These are phyloP conservation scores for Indicator maculatus DNA, from an alignment of 2,113 vertebrate genomes.

Conservation along the genomic window DNA sequence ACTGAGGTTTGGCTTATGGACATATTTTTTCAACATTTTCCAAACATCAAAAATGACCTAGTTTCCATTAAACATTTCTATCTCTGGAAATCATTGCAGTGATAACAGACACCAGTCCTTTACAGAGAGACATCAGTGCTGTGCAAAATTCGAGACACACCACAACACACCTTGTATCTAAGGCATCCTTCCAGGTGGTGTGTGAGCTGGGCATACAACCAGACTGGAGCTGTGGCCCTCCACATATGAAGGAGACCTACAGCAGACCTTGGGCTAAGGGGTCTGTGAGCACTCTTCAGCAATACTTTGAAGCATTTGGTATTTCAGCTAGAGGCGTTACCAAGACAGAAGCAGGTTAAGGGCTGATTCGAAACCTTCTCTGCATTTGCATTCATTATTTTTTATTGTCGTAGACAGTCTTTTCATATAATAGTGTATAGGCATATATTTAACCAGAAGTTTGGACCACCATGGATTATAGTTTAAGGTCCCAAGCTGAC, in stretches of 20 bases:
- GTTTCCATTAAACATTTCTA: background rate
- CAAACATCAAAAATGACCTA: background rate
- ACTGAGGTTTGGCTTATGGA: background rate
- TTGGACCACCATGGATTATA: background rate
- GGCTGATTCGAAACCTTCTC: background rate
- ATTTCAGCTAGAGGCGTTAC: background rate
- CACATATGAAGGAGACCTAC: background rate
- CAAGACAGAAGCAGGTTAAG: background rate
- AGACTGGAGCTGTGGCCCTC: background rate
- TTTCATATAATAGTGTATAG: background rate
- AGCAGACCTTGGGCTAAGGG: background rate
- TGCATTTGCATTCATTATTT: background rate
- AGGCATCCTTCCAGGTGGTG: background rate
- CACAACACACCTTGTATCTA: background rate
- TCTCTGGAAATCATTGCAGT: background rate
- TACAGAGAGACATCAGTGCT: background rate
- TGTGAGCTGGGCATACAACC: background rate
- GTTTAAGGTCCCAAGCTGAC: background rate
- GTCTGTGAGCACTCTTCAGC: background rate
- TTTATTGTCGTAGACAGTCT: background rate
- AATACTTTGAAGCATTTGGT: background rate
- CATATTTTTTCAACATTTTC: background rate
- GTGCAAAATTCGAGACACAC: background rate
- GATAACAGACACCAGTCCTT: background rate
- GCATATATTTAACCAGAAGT: background rate